phyloP scores from a whole-genome alignment of 2,888 invertebrate genomes.

The Parascotia fuliginaria region DNA sequence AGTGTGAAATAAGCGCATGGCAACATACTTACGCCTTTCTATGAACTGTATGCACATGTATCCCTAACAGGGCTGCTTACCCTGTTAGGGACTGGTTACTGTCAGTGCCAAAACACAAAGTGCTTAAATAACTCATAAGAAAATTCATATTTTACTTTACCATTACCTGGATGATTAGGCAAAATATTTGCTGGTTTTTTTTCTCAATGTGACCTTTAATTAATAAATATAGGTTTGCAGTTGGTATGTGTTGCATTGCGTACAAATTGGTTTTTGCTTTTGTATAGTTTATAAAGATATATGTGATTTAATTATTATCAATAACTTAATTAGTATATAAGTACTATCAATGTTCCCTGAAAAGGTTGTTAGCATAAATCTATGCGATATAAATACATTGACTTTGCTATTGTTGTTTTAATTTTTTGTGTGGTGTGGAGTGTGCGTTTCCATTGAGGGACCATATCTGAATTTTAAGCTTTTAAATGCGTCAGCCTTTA shows the following conservation, averaged over 20 bases:
- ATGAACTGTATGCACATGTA: slow-evolving; percentile 3
- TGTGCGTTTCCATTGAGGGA: too few relatives aligned
- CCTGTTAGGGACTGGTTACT: background rate
- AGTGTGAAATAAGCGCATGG: background rate
- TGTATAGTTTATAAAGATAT: slow-evolving; percentile 56
- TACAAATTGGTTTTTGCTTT: slow-evolving; percentile 43
- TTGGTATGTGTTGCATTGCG: slow-evolving; percentile 18
- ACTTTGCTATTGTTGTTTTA: slow-evolving; percentile 18
- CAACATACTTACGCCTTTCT: slow-evolving; percentile 12
- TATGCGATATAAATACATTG: slow-evolving; percentile 56
- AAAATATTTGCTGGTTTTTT: background rate
- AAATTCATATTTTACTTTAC: too few relatives aligned
- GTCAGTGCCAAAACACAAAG: background rate
- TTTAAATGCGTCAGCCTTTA: too few relatives aligned
- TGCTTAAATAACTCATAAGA: too few relatives aligned
- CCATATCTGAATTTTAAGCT: too few relatives aligned
- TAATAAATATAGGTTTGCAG: background rate
- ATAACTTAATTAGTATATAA: slow-evolving; percentile 56
- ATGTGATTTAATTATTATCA: slow-evolving; percentile 68
- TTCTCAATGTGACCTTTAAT: too few relatives aligned
- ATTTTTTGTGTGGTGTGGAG: background rate
- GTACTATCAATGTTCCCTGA: slow-evolving; percentile 56
- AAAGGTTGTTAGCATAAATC: slow-evolving; percentile 53
- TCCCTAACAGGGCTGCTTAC: background rate
- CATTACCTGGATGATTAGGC: background rate